phyloP scores from a whole-genome alignment of 2,888 invertebrate genomes.

The Apamea epomidion region DNA sequence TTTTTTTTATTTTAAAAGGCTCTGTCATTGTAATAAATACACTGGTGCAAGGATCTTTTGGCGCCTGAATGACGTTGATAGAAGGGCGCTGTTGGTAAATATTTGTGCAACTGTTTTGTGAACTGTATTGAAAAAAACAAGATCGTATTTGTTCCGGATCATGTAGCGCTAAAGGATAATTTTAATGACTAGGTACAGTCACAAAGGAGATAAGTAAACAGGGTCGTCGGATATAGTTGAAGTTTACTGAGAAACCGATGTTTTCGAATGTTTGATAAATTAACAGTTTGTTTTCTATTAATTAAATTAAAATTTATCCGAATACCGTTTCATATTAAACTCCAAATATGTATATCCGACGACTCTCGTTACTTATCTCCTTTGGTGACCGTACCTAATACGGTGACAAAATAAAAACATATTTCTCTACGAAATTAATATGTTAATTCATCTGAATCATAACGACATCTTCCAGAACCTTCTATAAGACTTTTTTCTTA shows the following conservation, averaged over 20 bases:
- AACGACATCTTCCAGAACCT: neutral
- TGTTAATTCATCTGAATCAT: neutral
- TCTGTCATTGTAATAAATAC: neutral
- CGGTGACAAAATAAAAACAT: neutral
- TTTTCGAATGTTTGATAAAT: too few species aligned
- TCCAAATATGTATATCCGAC: too few species aligned
- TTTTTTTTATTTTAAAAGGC: neutral
- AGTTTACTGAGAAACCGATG: too few species aligned
- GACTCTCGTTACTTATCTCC: too few species aligned
- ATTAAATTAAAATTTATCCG: too few species aligned
- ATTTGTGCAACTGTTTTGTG: neutral
- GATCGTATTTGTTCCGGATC: neutral
- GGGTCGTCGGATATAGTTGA: too few species aligned
- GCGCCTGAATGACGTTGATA: neutral
- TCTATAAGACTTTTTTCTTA: neutral
- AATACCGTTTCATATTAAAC: too few species aligned
- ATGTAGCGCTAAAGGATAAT: neutral
- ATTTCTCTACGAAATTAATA: neutral
- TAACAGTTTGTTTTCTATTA: too few species aligned
- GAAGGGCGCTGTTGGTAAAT: neutral
- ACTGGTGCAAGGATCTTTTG: neutral
- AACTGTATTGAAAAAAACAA: neutral
- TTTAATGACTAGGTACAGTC: neutral
- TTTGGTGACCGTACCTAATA: too few species aligned
- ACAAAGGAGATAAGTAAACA: too few species aligned